Conservation (phyloP, 2,797 vertebrate genomes). For the Spheniscus humboldti region DNA sequence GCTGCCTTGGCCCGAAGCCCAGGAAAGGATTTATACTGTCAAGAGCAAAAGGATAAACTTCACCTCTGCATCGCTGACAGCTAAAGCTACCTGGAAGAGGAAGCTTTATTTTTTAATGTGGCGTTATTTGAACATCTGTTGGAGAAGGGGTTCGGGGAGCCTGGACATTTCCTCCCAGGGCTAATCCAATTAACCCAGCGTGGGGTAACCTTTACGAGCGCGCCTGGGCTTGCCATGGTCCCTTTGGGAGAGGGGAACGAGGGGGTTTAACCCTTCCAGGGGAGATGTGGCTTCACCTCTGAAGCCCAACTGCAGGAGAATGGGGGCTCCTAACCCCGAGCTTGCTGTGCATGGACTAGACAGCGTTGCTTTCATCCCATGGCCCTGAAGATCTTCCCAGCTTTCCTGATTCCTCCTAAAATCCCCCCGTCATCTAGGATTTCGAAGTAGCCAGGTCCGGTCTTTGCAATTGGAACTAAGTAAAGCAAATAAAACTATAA, state of each 20-base stretch:
- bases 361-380: not conserved
- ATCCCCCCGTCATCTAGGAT: not conserved
- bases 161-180: not conserved
- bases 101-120: not conserved
- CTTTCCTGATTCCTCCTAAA: not conserved
- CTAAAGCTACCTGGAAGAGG: slow-evolving; percentile 22
- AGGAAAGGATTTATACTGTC: not conserved
- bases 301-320: not conserved
- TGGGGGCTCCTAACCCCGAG: rapidly evolving
- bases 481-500: not conserved
- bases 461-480: not conserved
- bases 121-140: not conserved
- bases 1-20: not conserved
- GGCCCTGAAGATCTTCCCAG: not conserved
- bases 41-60: not conserved
- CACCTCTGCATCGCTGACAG: not conserved
- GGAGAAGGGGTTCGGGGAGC: not conserved
- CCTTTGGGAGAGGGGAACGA: not conserved
- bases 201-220: not conserved
- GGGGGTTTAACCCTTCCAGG: not conserved
- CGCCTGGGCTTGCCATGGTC: not conserved
- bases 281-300: not conserved
- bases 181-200: not conserved
- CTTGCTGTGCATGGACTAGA: not conserved
- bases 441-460: not conserved